phyloP scores from a whole-genome alignment of 92 coral and sea anemone species.

The Epizoanthus illoricatus region DNA sequence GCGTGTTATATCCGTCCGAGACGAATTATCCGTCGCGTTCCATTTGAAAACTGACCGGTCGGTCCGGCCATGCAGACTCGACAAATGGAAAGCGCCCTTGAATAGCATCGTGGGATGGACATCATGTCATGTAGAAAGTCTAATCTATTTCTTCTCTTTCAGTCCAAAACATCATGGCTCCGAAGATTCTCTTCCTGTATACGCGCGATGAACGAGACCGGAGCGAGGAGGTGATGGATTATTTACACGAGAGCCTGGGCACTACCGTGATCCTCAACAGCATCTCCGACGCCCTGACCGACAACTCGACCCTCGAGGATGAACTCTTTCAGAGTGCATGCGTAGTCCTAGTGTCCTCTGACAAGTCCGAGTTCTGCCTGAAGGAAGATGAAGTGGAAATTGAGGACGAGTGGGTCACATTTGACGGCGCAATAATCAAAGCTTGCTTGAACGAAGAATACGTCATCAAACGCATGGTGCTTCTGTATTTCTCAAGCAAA shows the following conservation, averaged over 20 bases:
- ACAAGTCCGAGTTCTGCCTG: slow-evolving; percentile 14
- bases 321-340: slow-evolving; percentile 45
- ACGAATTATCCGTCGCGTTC: no score
- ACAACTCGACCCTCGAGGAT: slow-evolving; percentile 37
- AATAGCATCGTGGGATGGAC: no score
- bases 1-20: no score
- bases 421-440: slow-evolving; percentile 35
- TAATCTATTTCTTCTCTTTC: no score
- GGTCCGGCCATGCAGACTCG: no score
- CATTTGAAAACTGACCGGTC: no score
- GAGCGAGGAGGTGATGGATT: slow-evolving; percentile 43
- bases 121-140: no score
- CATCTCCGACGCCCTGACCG: slow-evolving; percentile 34
- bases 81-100: no score
- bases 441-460: slow-evolving; percentile 37
- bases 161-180: slow-evolving; percentile 7
- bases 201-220: slow-evolving; percentile 40
- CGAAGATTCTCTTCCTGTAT: slow-evolving; percentile 36
- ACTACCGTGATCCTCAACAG: slow-evolving; percentile 31
- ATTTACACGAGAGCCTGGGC: slow-evolving; percentile 32
- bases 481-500: slow-evolving; percentile 24
- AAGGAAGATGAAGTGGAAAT: slow-evolving; percentile 26
- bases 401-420: slow-evolving; percentile 21
- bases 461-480: slow-evolving; percentile 25
- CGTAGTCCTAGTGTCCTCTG: slow-evolving; percentile 34